Conservation (phyloP, 1,140 invertebrate genomes). For the Monochamus saltuarius region DNA sequence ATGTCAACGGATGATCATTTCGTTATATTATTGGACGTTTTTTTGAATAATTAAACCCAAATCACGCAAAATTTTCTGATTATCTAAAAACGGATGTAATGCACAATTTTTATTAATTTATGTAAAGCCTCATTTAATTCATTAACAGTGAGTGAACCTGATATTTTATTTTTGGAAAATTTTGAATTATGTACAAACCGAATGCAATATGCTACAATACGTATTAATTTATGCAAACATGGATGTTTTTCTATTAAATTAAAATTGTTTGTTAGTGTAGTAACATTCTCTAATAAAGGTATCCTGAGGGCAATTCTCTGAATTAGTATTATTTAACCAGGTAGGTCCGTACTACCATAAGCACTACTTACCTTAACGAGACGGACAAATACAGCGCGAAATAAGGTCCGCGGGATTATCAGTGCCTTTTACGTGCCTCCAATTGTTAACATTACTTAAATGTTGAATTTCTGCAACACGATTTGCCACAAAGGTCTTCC, state of each 20-base stretch:
- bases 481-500: constrained; percentile 50
- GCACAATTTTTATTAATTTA: not conserved
- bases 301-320: no score
- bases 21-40: not conserved
- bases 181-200: no score
- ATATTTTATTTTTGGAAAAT: no score
- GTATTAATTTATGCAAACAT: no score
- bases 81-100: not conserved
- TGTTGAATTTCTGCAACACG: constrained; percentile 44
- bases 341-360: constrained; percentile 26
- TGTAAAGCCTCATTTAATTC: no score
- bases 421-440: constrained; percentile 48
- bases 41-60: not conserved
- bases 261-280: no score
- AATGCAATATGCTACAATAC: no score
- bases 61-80: not conserved
- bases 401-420: constrained; percentile 48
- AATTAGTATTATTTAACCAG: no score
- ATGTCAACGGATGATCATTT: constrained; percentile 18
- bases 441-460: constrained; percentile 35
- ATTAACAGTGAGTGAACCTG: no score
- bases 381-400: constrained; percentile 32
- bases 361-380: not conserved
- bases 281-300: no score
- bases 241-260: no score